Evolutionary conservation across 2,797 vertebrate species (phyloP), one percentile per base, ranked within the genome.

Genomic region (Lagorchestes hirsutus): DNA sequence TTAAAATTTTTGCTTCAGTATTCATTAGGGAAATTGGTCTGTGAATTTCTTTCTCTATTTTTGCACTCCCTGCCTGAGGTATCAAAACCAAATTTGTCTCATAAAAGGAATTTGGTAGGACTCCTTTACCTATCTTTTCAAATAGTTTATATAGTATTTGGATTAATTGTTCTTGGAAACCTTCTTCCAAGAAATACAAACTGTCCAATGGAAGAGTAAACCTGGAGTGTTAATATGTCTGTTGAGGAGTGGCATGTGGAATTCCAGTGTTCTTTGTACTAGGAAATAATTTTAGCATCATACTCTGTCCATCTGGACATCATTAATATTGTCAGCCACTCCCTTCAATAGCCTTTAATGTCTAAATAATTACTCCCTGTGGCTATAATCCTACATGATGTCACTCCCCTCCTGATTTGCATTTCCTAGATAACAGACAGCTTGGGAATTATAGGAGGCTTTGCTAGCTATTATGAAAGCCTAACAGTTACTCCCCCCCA

Each of bases 261-360:
- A 94, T 97, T 57, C 31, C 55, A 90, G 96, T 93, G 93, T 97
- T 93, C 97, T 98, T 97, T 97, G 93, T 95, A 98, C 94, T 95
- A 97, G 96, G 96, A 97, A 98, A 98, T 98, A 96, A 97, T 96
- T 96, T 98, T 97, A 92, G 87, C 97, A 94, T 96, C 95, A 58
- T 95, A 96, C 87, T 98, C 94, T 93, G 96, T 97, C 98, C 94
- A 97, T 98, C 97, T 98, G 97, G 96, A 96, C 96, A 93, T 94
- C 93, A 97, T 97, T 98, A 97, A 98, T 98, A 97, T 98, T 98
- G 97, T 97, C 95, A 94, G 34, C 97, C 98, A 97, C 95, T 98
- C 97, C 98, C 96, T 96, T 97, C 95, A 93, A 90, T 95, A 97
- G 97, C 96, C 98, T 97, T 97, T 97, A 98, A 97, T 98, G 96